Base-by-base conservation (phyloP, 2,888 invertebrate genomes). In the Gerris lacustris region DNA sequence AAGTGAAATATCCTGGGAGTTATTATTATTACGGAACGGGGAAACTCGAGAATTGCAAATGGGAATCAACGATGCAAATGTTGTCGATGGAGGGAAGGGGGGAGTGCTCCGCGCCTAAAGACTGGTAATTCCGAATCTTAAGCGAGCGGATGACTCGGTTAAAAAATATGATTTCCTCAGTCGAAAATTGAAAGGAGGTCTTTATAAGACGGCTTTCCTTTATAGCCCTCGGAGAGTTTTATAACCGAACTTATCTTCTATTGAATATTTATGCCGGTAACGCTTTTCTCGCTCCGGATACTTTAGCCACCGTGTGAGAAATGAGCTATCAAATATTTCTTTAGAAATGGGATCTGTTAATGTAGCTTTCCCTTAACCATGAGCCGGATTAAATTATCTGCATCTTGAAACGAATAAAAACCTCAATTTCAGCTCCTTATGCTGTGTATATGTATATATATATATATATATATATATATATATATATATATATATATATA, bases 21-120 rank as follows among this genome's bases (percentile, higher is more conserved):
- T 55, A 55, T 55, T 67, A 70, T 72, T 72, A 72, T 72, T 72
- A 72, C 68, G 72, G 68, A 71, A 67, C 45, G 45, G 62, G 70
- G 66, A 44, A 66, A 62, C 44, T 66, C 67, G 67, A 70, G 71
- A 72, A 68, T 72, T 72, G 70, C 70, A 71, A 71, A 71, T 69
- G 70, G 69, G 70, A 72, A 72, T 72, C 72, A 72, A 72, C 72
- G 70, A 72, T 72, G 70, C 72, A 72, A 71, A 72, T 72, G 70
- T 72, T 72, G 62, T 31, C 31, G 31, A 31, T 31, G 31, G 4
- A 31, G 31, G 31, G 31, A 31, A 31, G 31, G 31, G 31, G 68
- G 18, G 9, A 5, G 17, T 9, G 7, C 66, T 9, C 66, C 17
- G 11, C 2, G 2, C 69, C 69, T 68, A 69, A 72, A 47, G 67